Evolutionary conservation across 2,797 vertebrate genomes (phyloP), one percentile per base, ranked within the genome.

Genomic region (Coregonus ussuriensis): DNA sequence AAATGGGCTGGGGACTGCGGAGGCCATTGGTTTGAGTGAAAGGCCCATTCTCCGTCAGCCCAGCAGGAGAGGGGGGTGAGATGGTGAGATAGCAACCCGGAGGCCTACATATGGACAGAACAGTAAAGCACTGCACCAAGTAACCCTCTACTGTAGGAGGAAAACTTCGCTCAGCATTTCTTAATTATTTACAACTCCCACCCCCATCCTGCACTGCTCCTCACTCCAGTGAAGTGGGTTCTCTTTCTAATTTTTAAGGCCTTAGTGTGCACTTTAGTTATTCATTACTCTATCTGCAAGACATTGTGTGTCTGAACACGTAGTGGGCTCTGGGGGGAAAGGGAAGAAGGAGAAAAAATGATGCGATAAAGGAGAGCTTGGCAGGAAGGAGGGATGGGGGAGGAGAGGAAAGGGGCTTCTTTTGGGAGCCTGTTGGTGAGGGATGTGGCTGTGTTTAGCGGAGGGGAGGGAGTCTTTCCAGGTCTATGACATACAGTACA

Each of bases 101-200:
- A 83, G 72, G 62, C 71, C 76, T 77, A 74, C 82, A 88, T 76
- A 54, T 78, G 73, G 74, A 72, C 73, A 56, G 76, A 59, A 82
- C 47, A 80, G 84, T 83, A 77, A 87, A 88, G 88, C 89, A 88
- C 87, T 93, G 90, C 89, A 87, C 82, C 86, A 88, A 80, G 41
- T 83, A 86, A 74, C 73, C 78, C 74, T 86, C 82, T 78, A 77
- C 86, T 86, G 88, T 91, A 88, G 86, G 83, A 84, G 47, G 74
- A 92, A 90, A 86, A 88, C 87, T 90, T 91, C 91, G 89, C 91
- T 93, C 91, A 92, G 91, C 89, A 90, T 89, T 93, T 92, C 79
- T 94, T 88, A 93, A 94, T 93, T 93, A 94, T 94, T 94, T 91
- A 93, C 88, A 47, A 47, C 86, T 83, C 85, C 76, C 80, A 81